These are phyloP conservation scores for Micrasema longulum DNA, from an alignment of 1,140 invertebrate species.

Conservation along the genomic window DNA sequence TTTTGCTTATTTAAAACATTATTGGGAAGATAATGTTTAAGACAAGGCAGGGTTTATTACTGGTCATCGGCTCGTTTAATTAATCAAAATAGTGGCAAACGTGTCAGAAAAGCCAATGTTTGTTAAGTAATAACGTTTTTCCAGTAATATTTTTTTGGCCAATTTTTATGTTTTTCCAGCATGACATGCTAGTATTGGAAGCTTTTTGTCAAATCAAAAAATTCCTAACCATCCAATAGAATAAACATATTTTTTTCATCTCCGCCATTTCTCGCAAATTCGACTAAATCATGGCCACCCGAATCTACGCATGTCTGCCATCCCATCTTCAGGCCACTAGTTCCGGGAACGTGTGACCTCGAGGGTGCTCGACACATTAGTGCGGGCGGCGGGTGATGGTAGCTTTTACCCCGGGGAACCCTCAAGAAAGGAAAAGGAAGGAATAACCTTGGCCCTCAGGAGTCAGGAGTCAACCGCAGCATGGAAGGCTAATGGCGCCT, in stretches of 20 bases:
- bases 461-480: conserved; percentile 11
- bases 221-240: not conserved
- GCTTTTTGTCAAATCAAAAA: too few relatives aligned
- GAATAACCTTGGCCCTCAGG: not conserved
- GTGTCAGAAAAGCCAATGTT: too few relatives aligned
- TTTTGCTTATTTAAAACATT: too few relatives aligned
- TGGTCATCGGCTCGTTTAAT: too few relatives aligned
- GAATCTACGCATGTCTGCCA: too few relatives aligned
- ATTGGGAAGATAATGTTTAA: too few relatives aligned
- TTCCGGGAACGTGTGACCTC: conserved; percentile 42
- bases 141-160: too few relatives aligned
- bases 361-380: conserved; percentile 41
- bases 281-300: not conserved
- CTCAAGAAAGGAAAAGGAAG: conserved; percentile 1
- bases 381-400: not conserved
- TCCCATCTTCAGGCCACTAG: conserved; percentile 4
- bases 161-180: too few relatives aligned
- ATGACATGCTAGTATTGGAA: too few relatives aligned
- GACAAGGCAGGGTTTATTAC: too few relatives aligned
- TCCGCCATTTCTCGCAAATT: not conserved
- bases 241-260: not conserved
- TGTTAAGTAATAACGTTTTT: too few relatives aligned
- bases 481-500: conserved; percentile 1
- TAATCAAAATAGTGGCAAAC: too few relatives aligned
- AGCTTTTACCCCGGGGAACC: not conserved